Conservation (phyloP, 2,888 invertebrate genomes). For the Macrosiphum euphorbiae region DNA sequence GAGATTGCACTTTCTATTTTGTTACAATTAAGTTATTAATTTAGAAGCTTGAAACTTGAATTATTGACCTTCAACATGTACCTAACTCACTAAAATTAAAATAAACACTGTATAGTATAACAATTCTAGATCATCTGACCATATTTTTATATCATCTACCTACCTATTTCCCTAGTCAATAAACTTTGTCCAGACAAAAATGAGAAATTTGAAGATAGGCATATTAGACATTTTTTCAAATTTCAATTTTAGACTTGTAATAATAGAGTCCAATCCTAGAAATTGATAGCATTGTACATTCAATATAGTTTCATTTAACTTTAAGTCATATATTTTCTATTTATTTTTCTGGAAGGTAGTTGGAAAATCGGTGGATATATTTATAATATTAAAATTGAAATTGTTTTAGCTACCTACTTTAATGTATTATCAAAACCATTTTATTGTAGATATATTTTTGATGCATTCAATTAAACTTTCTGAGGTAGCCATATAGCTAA, state of each 20-base stretch:
- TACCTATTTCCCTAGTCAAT: not conserved
- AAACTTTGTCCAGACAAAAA: not conserved
- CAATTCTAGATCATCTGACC: not conserved
- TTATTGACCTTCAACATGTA: not conserved
- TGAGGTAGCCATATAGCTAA: too few relatives aligned
- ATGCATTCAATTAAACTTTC: too few relatives aligned
- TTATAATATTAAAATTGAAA: too few relatives aligned
- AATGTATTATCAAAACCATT: too few relatives aligned
- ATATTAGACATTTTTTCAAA: slow-evolving; percentile 11
- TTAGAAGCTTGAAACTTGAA: not conserved
- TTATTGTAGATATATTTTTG: too few relatives aligned
- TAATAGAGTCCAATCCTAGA: not conserved
- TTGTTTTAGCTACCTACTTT: too few relatives aligned
- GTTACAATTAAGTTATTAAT: not conserved
- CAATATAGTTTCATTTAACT: not conserved
- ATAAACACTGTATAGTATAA: not conserved
- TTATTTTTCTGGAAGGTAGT: too few relatives aligned
- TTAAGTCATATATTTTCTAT: not conserved
- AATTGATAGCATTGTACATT: not conserved
- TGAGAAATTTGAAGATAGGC: not conserved
- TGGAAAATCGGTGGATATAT: too few relatives aligned
- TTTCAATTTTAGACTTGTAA: slow-evolving; percentile 5
- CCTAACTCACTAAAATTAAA: not conserved
- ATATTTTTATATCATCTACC: not conserved
- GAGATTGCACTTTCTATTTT: not conserved